phyloP scores from a whole-genome alignment of 2,797 vertebrate genomes.

The Australoheros facetus region DNA sequence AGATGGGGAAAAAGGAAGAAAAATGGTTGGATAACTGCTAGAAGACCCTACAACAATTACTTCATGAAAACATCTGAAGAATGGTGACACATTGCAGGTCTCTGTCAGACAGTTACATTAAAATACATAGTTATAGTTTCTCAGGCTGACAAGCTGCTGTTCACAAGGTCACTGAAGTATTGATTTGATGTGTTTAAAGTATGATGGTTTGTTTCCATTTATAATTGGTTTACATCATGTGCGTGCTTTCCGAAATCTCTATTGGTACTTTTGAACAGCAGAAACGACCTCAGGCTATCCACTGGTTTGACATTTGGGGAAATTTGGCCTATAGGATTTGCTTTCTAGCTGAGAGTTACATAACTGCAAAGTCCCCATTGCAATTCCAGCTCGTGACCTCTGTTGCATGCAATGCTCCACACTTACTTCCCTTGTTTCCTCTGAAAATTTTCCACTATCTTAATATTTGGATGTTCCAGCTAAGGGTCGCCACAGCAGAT shows the following conservation, averaged over 20 bases:
- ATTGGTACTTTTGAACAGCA: neutral
- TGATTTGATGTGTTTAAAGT: neutral
- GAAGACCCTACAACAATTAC: neutral
- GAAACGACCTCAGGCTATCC: neutral
- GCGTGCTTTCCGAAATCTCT: neutral
- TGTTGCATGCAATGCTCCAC: neutral
- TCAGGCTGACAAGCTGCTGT: neutral
- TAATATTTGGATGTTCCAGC: neutral
- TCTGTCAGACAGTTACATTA: neutral
- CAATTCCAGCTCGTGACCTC: neutral
- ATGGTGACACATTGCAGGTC: neutral
- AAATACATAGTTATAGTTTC: neutral
- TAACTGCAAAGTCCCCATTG: neutral
- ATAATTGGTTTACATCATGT: neutral
- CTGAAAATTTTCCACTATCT: neutral
- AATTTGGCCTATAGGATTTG: neutral
- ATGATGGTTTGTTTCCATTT: neutral
- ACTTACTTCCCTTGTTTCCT: neutral
- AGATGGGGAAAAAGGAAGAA: accelerated
- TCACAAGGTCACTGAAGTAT: neutral
- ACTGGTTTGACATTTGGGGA: neutral
- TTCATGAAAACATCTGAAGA: conserved; percentile 1
- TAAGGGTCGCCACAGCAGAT: neutral
- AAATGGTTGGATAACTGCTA: neutral
- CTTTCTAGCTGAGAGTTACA: neutral